Evolutionary conservation across 2,797 vertebrate genomes (phyloP).

Genomic region (Enteromius argenteus): DNA sequence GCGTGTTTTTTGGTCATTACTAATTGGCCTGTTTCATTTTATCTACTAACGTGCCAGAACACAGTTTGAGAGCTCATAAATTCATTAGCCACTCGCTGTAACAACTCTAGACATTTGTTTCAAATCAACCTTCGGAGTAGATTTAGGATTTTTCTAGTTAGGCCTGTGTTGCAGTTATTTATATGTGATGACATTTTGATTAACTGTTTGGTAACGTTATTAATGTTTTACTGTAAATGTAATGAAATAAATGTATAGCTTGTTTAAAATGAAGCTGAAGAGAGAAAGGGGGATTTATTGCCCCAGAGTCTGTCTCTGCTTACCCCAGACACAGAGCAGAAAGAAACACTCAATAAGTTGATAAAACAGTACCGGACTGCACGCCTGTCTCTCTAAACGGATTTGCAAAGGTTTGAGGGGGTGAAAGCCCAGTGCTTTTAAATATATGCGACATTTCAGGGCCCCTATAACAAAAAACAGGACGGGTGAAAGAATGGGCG

Average conservation of each 20-base stretch:
- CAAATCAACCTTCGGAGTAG: background rate
- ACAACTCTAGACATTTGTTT: background rate
- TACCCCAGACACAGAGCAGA: slow-evolving; percentile 52
- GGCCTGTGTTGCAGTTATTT: slow-evolving; percentile 4
- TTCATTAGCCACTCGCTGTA: background rate
- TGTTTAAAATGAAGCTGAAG: background rate
- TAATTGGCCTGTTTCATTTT: background rate
- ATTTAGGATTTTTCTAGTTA: background rate
- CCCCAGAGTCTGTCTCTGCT: slow-evolving; percentile 24
- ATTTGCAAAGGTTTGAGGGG: slow-evolving; percentile 58
- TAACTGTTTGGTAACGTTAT: background rate
- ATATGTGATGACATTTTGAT: slow-evolving; percentile 10
- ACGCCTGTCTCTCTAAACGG: slow-evolving; percentile 59
- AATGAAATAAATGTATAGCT: background rate
- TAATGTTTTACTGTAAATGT: background rate
- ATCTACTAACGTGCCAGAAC: slow-evolving; percentile 8
- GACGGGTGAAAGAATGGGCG: slow-evolving; percentile 55
- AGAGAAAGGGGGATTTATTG: slow-evolving; percentile 35
- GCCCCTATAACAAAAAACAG: slow-evolving; percentile 57
- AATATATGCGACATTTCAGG: slow-evolving; percentile 62
- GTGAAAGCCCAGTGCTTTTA: slow-evolving; percentile 59
- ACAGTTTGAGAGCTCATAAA: slow-evolving; percentile 7
- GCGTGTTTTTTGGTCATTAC: background rate
- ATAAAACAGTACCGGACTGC: slow-evolving; percentile 57
- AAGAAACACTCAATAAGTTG: slow-evolving; percentile 62